Percentiles rank a stretch among this genome's conserved stretches.
phyloP scores from a whole-genome alignment of 2,888 invertebrate genomes.

The Sipunculus nudus region DNA sequence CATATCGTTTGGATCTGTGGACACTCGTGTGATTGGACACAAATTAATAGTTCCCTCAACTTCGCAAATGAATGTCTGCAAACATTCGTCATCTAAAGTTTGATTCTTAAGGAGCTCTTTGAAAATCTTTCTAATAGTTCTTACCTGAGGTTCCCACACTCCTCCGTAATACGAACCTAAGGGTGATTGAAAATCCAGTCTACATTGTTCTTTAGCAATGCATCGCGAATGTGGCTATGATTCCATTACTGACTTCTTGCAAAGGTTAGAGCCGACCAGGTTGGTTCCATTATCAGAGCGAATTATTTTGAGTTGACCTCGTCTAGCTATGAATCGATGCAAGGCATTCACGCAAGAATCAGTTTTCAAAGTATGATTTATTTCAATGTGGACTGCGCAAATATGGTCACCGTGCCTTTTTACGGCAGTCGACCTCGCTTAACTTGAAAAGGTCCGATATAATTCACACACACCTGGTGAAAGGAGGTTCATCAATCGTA shows the following conservation, averaged over 20 bases:
- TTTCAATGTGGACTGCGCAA: conserved; percentile 6
- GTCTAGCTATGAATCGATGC: conserved; percentile 4
- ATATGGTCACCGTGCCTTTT: not conserved
- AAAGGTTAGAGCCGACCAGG: not conserved
- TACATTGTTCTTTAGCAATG: not conserved
- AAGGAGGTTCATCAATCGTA: not conserved
- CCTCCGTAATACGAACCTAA: conserved; percentile 1
- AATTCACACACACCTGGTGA: not conserved
- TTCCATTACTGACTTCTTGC: not conserved
- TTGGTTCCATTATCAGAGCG: conserved; percentile 8
- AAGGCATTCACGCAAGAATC: conserved; percentile 8
- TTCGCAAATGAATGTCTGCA: too few relatives aligned
- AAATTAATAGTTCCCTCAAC: not conserved
- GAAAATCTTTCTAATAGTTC: too few relatives aligned
- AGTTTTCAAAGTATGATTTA: not conserved
- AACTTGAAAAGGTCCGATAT: not conserved
- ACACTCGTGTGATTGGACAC: not conserved
- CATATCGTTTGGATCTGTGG: not conserved
- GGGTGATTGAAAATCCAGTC: conserved; percentile 8
- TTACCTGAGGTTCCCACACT: not conserved
- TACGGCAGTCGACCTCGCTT: not conserved
- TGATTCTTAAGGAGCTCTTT: too few relatives aligned
- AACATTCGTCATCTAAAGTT: too few relatives aligned
- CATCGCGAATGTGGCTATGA: not conserved
- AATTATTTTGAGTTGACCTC: not conserved